phyloP scores from a whole-genome alignment of 2,888 invertebrate species.

The Melolontha melolontha region DNA sequence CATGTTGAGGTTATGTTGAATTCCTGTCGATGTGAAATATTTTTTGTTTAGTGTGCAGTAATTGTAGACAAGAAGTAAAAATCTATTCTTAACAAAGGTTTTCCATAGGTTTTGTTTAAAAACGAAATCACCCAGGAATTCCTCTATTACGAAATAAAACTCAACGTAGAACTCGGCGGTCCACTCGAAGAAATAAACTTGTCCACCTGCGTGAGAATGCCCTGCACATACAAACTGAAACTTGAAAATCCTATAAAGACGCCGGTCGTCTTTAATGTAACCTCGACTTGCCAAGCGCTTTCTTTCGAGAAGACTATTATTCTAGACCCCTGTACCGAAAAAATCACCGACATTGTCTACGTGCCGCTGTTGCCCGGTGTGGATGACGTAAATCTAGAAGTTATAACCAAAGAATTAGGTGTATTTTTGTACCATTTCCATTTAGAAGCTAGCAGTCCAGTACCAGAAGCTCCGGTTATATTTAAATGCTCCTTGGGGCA shows the following conservation, averaged over 20 bases:
- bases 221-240: conserved; percentile 53
- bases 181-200: conserved; percentile 58
- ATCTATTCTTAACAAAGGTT: too few species aligned
- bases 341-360: conserved; percentile 53
- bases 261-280: conserved; percentile 55
- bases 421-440: conserved; percentile 54
- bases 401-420: conserved; percentile 52
- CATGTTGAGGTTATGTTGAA: too few species aligned
- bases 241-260: conserved; percentile 61
- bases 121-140: conserved; percentile 61
- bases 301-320: conserved; percentile 12
- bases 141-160: conserved; percentile 58
- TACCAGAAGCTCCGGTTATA: conserved; percentile 52
- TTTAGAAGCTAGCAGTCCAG: conserved; percentile 53
- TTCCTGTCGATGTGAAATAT: too few species aligned
- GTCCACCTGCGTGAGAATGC: conserved; percentile 57
- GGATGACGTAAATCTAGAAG: conserved; percentile 48
- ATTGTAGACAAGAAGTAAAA: too few species aligned
- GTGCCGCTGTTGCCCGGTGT: conserved; percentile 52
- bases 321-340: conserved; percentile 39
- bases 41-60: too few species aligned
- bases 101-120: conserved; percentile 59
- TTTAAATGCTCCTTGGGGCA: conserved; percentile 56
- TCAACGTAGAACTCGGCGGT: conserved; percentile 57
- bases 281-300: conserved; percentile 42